Evolutionary conservation across 1,140 invertebrate genomes (phyloP).

Genomic region (Helicoverpa armigera): DNA sequence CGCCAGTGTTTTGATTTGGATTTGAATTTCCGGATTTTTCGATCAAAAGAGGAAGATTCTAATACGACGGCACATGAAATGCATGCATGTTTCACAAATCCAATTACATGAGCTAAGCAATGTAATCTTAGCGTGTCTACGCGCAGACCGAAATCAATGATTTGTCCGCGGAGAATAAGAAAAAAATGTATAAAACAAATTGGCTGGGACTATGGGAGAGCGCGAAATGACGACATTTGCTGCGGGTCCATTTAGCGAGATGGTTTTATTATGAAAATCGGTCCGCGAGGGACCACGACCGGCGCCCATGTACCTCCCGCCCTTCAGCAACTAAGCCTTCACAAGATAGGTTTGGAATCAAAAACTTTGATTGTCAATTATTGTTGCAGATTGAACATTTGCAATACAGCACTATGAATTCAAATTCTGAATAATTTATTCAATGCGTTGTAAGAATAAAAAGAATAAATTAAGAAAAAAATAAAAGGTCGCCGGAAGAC

Average conservation of each 20-base stretch:
- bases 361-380: slow-evolving; percentile 14
- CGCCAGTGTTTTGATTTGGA: neutral
- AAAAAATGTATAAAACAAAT: slow-evolving; percentile 67
- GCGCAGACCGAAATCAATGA: slow-evolving; percentile 53
- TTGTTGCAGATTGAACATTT: neutral
- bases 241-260: slow-evolving; percentile 72
- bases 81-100: neutral
- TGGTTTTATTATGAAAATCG: slow-evolving; percentile 80
- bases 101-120: neutral
- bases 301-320: slow-evolving; percentile 21
- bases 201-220: slow-evolving; percentile 61
- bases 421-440: too few species aligned
- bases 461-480: too few species aligned
- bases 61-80: neutral
- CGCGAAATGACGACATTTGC: slow-evolving; percentile 60
- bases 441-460: too few species aligned
- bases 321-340: slow-evolving; percentile 17
- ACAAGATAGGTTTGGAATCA: slow-evolving; percentile 9
- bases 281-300: slow-evolving; percentile 58
- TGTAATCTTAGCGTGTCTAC: neutral
- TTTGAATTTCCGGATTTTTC: neutral
- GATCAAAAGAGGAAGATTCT: neutral
- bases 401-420: too few species aligned
- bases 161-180: slow-evolving; percentile 48
- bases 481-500: too few species aligned